A percentile compares a stretch with the other conserved stretches of the same genome.
Evolutionary conservation across 2,113 vertebrate genomes (phyloP).

Genomic region (Tragelaphus imberbis): DNA sequence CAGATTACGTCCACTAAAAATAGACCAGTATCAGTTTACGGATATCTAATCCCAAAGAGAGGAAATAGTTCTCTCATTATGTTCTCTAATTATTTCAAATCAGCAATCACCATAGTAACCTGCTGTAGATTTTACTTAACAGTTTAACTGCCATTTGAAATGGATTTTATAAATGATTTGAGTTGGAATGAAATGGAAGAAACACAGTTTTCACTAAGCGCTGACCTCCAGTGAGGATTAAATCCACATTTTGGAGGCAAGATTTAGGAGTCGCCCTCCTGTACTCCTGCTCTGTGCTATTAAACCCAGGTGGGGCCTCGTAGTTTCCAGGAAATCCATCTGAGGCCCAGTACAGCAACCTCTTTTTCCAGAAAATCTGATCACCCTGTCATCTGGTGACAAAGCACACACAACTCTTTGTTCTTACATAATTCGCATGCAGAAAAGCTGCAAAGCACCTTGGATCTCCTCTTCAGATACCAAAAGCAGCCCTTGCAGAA

Average conservation of each 20-base stretch:
- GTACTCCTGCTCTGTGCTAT: background rate
- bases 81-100: slow-evolving; percentile 84
- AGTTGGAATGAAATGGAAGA: slow-evolving; percentile 62
- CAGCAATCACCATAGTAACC: slow-evolving; percentile 79
- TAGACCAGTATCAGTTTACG: slow-evolving; percentile 76
- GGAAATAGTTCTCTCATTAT: slow-evolving; percentile 81
- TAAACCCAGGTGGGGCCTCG: background rate
- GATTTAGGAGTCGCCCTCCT: background rate
- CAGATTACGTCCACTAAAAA: slow-evolving; percentile 76
- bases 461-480: background rate
- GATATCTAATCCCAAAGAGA: slow-evolving; percentile 79
- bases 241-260: background rate
- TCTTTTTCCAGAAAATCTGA: slow-evolving; percentile 10
- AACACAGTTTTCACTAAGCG: slow-evolving; percentile 40
- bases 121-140: slow-evolving; percentile 69
- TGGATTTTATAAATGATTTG: slow-evolving; percentile 71
- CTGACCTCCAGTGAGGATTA: background rate
- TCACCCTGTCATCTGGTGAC: background rate
- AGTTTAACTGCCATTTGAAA: slow-evolving; percentile 65
- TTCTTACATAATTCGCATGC: background rate
- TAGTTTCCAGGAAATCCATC: background rate
- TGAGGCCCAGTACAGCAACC: background rate
- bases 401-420: background rate
- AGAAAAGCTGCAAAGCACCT: background rate
- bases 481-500: background rate